These are phyloP conservation scores for Capromys pilorides DNA, from an alignment of 2,797 vertebrate species.

Conservation along the genomic window DNA sequence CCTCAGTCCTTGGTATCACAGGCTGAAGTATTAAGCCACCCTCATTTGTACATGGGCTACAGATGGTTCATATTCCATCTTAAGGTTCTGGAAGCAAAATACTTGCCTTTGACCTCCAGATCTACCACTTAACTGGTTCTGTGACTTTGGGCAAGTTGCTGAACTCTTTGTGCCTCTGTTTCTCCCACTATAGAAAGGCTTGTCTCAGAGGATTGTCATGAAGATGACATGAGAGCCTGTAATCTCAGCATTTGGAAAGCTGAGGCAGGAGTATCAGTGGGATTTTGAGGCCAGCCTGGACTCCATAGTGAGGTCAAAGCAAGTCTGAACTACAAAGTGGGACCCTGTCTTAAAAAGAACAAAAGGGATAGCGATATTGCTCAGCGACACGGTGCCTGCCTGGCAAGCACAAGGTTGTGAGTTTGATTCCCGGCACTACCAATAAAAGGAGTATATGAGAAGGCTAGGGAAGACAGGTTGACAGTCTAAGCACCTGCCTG, in stretches of 20 bases:
- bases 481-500: too few species aligned
- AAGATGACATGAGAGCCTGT: neutral
- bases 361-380: neutral
- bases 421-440: too few species aligned
- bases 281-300: neutral
- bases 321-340: neutral
- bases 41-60: neutral
- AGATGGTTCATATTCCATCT: neutral
- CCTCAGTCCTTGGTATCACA: neutral
- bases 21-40: neutral
- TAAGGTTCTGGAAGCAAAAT: neutral
- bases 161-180: neutral
- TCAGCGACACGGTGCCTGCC: too few species aligned
- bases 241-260: neutral
- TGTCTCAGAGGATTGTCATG: neutral
- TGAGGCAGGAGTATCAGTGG: neutral
- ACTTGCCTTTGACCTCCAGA: conserved; percentile 4
- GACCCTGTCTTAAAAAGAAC: neutral
- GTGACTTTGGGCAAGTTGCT: conserved; percentile 26
- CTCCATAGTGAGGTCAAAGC: neutral
- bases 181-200: neutral
- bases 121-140: neutral
- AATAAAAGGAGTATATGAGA: too few species aligned
- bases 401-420: too few species aligned
- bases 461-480: too few species aligned